Conservation (phyloP, 2,113 vertebrate genomes). For the Gopherus evgoodei region DNA sequence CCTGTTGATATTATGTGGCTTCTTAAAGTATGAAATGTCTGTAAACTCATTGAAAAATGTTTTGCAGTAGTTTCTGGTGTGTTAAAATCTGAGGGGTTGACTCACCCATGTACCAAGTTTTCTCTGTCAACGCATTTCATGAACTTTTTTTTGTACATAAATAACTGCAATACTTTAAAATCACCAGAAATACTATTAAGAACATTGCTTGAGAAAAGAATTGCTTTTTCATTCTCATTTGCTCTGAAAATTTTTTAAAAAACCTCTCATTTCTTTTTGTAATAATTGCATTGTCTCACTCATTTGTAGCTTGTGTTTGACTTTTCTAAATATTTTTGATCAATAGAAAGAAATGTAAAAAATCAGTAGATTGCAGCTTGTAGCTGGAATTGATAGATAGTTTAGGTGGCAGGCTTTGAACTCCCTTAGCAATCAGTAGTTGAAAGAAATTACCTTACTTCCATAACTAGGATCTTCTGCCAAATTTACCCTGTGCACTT, state of each 20-base stretch:
- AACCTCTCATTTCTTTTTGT: conserved; percentile 20
- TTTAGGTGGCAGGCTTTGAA: conserved; percentile 77
- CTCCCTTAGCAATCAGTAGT: conserved; percentile 71
- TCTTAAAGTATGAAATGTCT: not conserved
- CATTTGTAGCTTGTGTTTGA: conserved; percentile 18
- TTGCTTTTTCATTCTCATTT: conserved; percentile 40
- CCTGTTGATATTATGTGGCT: not conserved
- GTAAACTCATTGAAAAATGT: not conserved
- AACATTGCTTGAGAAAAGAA: conserved; percentile 22
- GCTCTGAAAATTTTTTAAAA: conserved; percentile 26
- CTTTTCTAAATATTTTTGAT: conserved; percentile 68
- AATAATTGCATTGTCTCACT: conserved; percentile 40
- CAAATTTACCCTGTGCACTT: conserved; percentile 77
- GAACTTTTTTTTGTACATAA: not conserved
- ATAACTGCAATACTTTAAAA: conserved; percentile 12
- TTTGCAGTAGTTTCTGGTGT: not conserved
- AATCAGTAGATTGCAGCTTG: conserved; percentile 77
- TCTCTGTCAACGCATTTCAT: not conserved
- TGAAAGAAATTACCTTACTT: conserved; percentile 80
- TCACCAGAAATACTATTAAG: conserved; percentile 7
- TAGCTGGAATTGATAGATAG: conserved; percentile 75
- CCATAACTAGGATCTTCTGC: conserved; percentile 74
- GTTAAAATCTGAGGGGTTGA: not conserved
- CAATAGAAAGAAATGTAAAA: conserved; percentile 64
- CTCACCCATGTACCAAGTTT: not conserved